Evolutionary conservation across 1,140 invertebrate species (phyloP).

Genomic region (Drosophila biarmipes): DNA sequence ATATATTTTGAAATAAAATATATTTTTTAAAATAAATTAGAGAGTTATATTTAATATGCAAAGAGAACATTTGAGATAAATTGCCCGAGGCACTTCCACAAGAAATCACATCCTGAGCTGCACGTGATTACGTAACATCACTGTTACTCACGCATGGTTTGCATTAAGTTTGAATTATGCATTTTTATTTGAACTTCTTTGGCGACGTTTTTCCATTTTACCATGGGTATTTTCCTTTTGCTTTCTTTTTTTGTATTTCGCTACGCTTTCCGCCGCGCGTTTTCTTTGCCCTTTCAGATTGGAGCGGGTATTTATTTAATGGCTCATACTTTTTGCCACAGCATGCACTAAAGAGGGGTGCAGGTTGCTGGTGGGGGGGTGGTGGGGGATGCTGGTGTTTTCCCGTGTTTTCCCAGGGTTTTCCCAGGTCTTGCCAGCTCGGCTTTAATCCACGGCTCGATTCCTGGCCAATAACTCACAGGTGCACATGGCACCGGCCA

Average conservation of each 20-base stretch:
- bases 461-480: slow-evolving; percentile 60
- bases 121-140: slow-evolving; percentile 6
- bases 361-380: background rate
- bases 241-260: background rate
- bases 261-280: slow-evolving; percentile 1
- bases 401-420: slow-evolving; percentile 1
- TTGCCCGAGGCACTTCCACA: background rate
- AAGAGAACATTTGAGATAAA: background rate
- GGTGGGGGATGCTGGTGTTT: background rate
- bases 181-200: slow-evolving; percentile 63
- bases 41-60: background rate
- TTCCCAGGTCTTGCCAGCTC: slow-evolving; percentile 24
- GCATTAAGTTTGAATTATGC: slow-evolving; percentile 67
- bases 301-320: slow-evolving; percentile 68
- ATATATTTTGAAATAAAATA: too few species aligned
- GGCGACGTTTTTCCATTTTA: slow-evolving; percentile 35
- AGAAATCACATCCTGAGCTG: background rate
- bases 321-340: slow-evolving; percentile 57
- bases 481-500: slow-evolving; percentile 67
- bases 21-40: too few species aligned
- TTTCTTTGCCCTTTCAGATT: slow-evolving; percentile 24
- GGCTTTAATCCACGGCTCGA: slow-evolving; percentile 26
- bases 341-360: slow-evolving; percentile 7
- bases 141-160: slow-evolving; percentile 19
- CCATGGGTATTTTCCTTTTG: background rate